Evolutionary conservation across 2,888 invertebrate genomes (phyloP).

Genomic region (Colletes collaris): DNA sequence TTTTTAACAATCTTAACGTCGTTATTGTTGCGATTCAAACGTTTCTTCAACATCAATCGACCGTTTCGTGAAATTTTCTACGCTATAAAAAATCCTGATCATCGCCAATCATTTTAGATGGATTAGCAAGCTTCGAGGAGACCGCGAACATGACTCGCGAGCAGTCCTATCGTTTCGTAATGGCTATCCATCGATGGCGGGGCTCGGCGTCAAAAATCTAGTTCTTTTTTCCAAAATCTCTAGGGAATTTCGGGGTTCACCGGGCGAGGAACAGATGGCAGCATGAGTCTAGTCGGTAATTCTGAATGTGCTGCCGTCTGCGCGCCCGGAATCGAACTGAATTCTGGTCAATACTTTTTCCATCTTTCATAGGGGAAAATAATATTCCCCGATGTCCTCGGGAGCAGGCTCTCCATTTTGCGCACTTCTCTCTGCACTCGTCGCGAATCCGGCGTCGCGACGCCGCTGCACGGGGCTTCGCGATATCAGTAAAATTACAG

Average conservation of each 20-base stretch:
- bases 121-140: background rate
- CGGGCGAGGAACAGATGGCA: slow-evolving; percentile 76
- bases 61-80: too few species aligned
- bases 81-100: too few species aligned
- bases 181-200: background rate
- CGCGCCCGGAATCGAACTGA: slow-evolving; percentile 68
- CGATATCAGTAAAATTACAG: slow-evolving; percentile 40
- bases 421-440: slow-evolving; percentile 7
- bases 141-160: too few species aligned
- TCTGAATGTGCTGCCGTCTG: slow-evolving; percentile 80
- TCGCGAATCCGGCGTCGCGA: slow-evolving; percentile 29
- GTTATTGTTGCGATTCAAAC: too few species aligned
- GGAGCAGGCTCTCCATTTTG: slow-evolving; percentile 41
- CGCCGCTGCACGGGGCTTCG: slow-evolving; percentile 6
- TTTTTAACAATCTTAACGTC: too few species aligned
- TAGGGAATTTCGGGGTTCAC: slow-evolving; percentile 37
- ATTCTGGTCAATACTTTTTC: slow-evolving; percentile 69
- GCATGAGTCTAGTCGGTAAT: slow-evolving; percentile 78
- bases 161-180: fast-evolving
- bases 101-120: background rate
- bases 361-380: slow-evolving; percentile 31
- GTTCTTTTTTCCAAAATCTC: slow-evolving; percentile 37
- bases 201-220: slow-evolving; percentile 13
- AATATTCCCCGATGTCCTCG: slow-evolving; percentile 23
- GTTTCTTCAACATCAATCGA: too few species aligned